Conservation (phyloP, 2,888 invertebrate species). For the Empis stercorea region DNA sequence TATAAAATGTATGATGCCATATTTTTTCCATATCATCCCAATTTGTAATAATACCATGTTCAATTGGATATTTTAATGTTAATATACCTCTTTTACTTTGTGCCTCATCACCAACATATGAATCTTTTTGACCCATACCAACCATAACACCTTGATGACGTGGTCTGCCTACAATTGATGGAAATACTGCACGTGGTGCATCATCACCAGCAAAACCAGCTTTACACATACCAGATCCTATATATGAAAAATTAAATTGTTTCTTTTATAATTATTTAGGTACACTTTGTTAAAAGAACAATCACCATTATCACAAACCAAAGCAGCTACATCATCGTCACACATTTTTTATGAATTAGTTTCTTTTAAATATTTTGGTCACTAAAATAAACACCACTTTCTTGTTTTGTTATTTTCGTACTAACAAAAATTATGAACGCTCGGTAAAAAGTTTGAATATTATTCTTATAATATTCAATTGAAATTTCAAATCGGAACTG, state of each 20-base stretch:
- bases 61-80: constrained; percentile 84
- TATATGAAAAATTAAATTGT: no score
- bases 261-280: neutral
- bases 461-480: no score
- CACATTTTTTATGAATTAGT: neutral
- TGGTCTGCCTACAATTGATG: constrained; percentile 81
- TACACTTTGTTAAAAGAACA: neutral
- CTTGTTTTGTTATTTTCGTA: no score
- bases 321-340: neutral
- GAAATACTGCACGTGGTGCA: constrained; percentile 79
- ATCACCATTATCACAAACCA: neutral
- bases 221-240: constrained; percentile 81
- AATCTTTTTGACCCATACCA: constrained; percentile 38
- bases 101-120: constrained; percentile 76
- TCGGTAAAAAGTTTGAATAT: no score
- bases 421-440: no score
- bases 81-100: constrained; percentile 77
- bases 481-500: no score
- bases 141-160: constrained; percentile 83
- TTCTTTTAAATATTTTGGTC: neutral
- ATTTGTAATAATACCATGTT: constrained; percentile 94
- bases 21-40: constrained; percentile 99
- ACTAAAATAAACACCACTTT: neutral
- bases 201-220: constrained; percentile 87
- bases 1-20: constrained; percentile 94